Percentiles rank a stretch among this genome's conserved stretches.
Conservation (phyloP, 2,888 invertebrate species). For the Dryadula phaetusa region DNA sequence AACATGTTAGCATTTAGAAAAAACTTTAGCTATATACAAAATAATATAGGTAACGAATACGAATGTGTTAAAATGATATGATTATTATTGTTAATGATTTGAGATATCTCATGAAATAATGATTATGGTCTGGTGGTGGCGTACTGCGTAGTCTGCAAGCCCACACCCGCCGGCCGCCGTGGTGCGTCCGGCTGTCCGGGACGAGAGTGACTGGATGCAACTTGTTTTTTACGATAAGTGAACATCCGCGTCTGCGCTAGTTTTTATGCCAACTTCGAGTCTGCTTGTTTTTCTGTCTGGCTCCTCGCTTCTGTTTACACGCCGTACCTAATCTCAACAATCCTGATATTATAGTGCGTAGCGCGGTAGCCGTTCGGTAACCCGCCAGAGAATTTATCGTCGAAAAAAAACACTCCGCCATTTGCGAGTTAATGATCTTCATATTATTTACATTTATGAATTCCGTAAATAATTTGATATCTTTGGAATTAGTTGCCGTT, state of each 20-base stretch:
- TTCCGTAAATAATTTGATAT: constrained; percentile 24
- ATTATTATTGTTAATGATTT: neutral
- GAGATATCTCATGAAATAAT: neutral
- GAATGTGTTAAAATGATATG: constrained; percentile 4
- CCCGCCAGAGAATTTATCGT: constrained; percentile 42
- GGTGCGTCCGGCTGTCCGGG: constrained; percentile 33
- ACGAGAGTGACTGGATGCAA: constrained; percentile 62
- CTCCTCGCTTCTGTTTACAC: constrained; percentile 60
- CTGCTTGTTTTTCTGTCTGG: constrained; percentile 72
- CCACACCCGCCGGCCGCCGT: neutral
- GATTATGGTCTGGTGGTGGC: neutral
- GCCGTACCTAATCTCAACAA: constrained; percentile 48
- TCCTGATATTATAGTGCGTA: constrained; percentile 58
- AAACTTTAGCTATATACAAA: constrained; percentile 11
- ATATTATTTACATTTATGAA: constrained; percentile 26
- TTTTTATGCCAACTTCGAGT: constrained; percentile 66
- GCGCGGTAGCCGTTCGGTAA: constrained; percentile 57
- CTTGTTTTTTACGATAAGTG: constrained; percentile 62
- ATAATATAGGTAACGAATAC: neutral
- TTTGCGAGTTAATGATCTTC: constrained; percentile 37
- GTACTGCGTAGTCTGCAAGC: neutral
- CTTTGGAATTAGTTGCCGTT: constrained; percentile 21
- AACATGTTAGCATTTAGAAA: constrained; percentile 11
- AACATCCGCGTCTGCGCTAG: constrained; percentile 74
- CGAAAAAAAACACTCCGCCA: constrained; percentile 34